phyloP scores from a whole-genome alignment of 2,888 invertebrate species.

The Agonopterix subpropinquella region DNA sequence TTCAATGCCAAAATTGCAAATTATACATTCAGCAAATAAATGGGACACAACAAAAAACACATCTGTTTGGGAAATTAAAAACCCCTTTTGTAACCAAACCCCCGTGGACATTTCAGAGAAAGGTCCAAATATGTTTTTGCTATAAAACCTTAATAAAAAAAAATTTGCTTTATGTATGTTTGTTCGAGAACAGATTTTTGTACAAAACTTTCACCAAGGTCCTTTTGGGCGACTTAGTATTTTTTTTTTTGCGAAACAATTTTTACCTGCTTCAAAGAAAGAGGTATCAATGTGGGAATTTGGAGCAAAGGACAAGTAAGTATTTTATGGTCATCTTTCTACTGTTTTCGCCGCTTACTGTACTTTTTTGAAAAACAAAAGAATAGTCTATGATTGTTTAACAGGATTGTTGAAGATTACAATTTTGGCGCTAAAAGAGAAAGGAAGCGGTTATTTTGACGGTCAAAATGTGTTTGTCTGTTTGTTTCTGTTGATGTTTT shows the following conservation, averaged over 20 bases:
- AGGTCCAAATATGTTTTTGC: slow-evolving; percentile 44
- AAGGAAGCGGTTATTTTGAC: slow-evolving; percentile 6
- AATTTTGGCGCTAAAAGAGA: slow-evolving; percentile 9
- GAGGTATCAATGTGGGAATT: slow-evolving; percentile 39
- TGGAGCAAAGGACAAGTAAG: slow-evolving; percentile 24
- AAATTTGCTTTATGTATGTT: slow-evolving; percentile 45
- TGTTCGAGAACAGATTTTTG: slow-evolving; percentile 42
- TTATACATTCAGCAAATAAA: too few relatives aligned
- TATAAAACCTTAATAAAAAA: slow-evolving; percentile 31
- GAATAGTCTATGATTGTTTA: slow-evolving; percentile 14
- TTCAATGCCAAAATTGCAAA: too few relatives aligned
- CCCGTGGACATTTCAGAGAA: slow-evolving; percentile 44
- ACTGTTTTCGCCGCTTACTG: slow-evolving; percentile 2
- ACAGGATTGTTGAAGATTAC: slow-evolving; percentile 14
- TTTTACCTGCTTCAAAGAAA: slow-evolving; percentile 31
- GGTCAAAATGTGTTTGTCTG: background rate
- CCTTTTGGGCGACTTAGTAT: slow-evolving; percentile 19
- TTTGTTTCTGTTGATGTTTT: slow-evolving; percentile 2
- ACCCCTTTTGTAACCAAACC: slow-evolving; percentile 58
- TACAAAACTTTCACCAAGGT: slow-evolving; percentile 60
- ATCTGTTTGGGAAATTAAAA: slow-evolving; percentile 64
- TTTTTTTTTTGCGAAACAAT: slow-evolving; percentile 25
- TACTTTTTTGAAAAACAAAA: slow-evolving; percentile 10
- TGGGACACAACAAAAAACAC: slow-evolving; percentile 23
- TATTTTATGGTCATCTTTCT: slow-evolving; percentile 9